Evolutionary conservation across 2,888 invertebrate species (phyloP), one percentile per base, ranked within the genome.

Genomic region (Callinectes sapidus): DNA sequence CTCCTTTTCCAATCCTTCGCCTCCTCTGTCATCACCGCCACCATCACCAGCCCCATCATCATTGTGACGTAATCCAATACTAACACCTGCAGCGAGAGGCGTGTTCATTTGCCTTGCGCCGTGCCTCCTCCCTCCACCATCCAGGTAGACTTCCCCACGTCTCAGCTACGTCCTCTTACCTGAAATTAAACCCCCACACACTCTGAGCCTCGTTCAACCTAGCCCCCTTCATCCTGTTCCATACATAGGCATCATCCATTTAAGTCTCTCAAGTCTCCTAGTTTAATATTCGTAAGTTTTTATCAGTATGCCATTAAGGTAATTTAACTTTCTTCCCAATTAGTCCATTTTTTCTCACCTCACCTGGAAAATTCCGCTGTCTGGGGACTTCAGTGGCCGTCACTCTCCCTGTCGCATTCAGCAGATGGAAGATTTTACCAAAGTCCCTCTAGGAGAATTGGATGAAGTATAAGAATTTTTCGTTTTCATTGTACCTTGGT

Each of bases 281-380:
- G 81, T 81, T 81, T 81, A 81, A 81, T 81, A 81, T 81, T 81
- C 81, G 32, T 13, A 5, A 81, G 35, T 81, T 81, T 81, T 81
- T 8, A 10, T 16, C 13, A 1, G 81, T 10, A 35, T 35, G 81
- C 81, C 81, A 81, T 81, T 81, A 81, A 35, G 81, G 81, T 81
- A 81, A 81, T 81, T 81, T 81, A 81, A 81, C 81, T 81, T 71
- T 81, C 81, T 81, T 81, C 32, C 81, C 81, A 81, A 81, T 81
- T 81, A 81, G 81, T 81, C 35, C 81, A 81, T 81, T 81, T 81
- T 81, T 81, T 35, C 14, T 35, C 23, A 32, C 32, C 35, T 32
- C 81, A 35, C 13, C 35, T 81, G 32, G 81, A 81, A 81, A 81
- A 81, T 81, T 81, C 81, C 35, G 32, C 35, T 81, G 81, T 35